phyloP scores from a whole-genome alignment of 2,113 vertebrate species.

The Channa maculata region DNA sequence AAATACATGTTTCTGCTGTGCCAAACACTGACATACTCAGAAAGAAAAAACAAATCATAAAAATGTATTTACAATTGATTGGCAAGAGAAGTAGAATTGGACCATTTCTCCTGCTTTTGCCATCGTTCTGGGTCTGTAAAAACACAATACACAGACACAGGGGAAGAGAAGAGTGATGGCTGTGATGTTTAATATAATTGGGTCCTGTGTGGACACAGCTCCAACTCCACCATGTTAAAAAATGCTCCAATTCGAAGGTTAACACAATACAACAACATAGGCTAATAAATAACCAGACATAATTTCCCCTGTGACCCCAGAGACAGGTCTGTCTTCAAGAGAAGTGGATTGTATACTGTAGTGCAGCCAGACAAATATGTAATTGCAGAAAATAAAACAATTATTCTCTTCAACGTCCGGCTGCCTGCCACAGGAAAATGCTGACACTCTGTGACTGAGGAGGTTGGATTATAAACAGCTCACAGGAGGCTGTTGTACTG shows the following conservation, averaged over 20 bases:
- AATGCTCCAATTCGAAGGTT: constrained; percentile 63
- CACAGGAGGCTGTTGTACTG: constrained; percentile 14
- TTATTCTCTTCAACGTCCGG: constrained; percentile 25
- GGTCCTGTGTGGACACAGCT: constrained; percentile 70
- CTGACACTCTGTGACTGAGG: constrained; percentile 31
- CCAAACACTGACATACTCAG: constrained; percentile 56
- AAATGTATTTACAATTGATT: constrained; percentile 53
- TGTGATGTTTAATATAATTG: constrained; percentile 68
- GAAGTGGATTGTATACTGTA: constrained; percentile 7
- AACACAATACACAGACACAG: constrained; percentile 24
- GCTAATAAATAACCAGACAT: constrained; percentile 63
- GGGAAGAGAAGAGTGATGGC: constrained; percentile 51
- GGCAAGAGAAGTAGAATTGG: constrained; percentile 52
- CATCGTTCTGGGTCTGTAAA: constrained; percentile 18
- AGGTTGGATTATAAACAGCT: constrained; percentile 34
- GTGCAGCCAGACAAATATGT: constrained; percentile 29
- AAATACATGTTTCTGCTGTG: too few species aligned
- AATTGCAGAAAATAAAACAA: constrained; percentile 41
- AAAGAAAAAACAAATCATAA: too few species aligned
- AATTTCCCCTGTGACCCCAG: constrained; percentile 57
- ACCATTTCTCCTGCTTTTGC: constrained; percentile 11
- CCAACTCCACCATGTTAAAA: constrained; percentile 59
- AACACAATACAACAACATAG: constrained; percentile 65
- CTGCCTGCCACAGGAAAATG: background rate
- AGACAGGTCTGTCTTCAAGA: constrained; percentile 34